A percentile compares a stretch with the other conserved stretches of the same genome.
Conservation (phyloP, 2,888 invertebrate genomes). For the Chromoteleia sp. region DNA sequence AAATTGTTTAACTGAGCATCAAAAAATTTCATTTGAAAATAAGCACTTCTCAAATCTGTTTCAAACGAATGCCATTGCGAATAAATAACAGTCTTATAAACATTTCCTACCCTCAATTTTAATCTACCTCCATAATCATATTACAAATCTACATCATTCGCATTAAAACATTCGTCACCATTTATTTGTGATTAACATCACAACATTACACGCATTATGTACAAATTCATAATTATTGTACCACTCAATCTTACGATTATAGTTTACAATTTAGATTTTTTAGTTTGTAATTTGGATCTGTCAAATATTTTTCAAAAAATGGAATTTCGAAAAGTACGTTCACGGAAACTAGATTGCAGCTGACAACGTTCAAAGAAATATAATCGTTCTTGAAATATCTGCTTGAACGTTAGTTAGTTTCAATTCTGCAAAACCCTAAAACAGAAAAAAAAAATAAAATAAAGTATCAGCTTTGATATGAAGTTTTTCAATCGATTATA, state of each 20-base stretch:
- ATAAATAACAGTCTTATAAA: conserved; percentile 56
- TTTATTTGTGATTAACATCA: neutral
- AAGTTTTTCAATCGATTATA: too few relatives aligned
- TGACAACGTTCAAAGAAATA: neutral
- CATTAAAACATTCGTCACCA: conserved; percentile 8
- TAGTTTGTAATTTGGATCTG: conserved; percentile 1
- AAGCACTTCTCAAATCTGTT: neutral
- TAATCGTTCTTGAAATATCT: neutral
- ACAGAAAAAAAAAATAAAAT: neutral
- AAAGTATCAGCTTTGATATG: neutral
- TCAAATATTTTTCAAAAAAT: conserved; percentile 4
- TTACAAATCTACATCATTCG: conserved; percentile 45
- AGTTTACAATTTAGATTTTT: conserved; percentile 26
- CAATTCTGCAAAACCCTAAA: conserved; percentile 11
- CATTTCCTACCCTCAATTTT: conserved; percentile 22
- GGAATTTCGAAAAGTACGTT: conserved; percentile 12
- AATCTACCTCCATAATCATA: conserved; percentile 35
- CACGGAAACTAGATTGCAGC: neutral
- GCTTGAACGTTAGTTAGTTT: neutral
- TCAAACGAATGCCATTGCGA: conserved; percentile 43
- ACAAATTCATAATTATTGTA: conserved; percentile 34
- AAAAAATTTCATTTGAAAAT: conserved; percentile 5
- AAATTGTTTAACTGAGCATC: neutral
- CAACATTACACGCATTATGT: conserved; percentile 16
- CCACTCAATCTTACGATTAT: conserved; percentile 30